Evolutionary conservation across 2,888 invertebrate genomes (phyloP).

Genomic region (Sesamia inferens): DNA sequence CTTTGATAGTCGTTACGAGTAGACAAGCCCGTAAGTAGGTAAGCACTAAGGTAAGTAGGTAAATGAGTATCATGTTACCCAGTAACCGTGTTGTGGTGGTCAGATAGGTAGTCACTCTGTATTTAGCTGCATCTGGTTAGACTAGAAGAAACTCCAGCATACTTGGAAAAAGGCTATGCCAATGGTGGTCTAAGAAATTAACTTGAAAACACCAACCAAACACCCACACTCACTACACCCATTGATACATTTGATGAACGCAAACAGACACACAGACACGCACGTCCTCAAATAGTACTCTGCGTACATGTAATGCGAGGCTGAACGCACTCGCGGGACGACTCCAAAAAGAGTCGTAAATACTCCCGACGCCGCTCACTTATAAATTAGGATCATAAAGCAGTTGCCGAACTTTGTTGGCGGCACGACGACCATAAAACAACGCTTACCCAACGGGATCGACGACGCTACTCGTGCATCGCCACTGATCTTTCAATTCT

Average conservation of each 20-base stretch:
- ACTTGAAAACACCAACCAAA: constrained; percentile 2
- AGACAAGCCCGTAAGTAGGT: neutral
- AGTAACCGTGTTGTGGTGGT: neutral
- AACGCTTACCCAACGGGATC: constrained; percentile 83
- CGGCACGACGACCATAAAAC: constrained; percentile 88
- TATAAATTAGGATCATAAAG: constrained; percentile 90
- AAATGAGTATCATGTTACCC: neutral
- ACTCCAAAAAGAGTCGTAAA: constrained; percentile 87
- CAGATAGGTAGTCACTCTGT: neutral
- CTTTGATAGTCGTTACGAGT: neutral
- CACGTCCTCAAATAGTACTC: constrained; percentile 39
- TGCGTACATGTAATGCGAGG: constrained; percentile 60
- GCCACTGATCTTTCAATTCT: constrained; percentile 82
- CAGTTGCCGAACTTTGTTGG: constrained; percentile 89
- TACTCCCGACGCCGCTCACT: constrained; percentile 87
- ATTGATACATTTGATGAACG: constrained; percentile 36
- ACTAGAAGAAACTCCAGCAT: neutral
- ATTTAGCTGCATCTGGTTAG: neutral
- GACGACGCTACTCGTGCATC: constrained; percentile 69
- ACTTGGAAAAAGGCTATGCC: neutral
- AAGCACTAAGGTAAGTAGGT: too few relatives aligned
- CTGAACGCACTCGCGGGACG: constrained; percentile 86
- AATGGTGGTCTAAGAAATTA: neutral
- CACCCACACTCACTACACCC: constrained; percentile 3
- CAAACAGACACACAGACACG: constrained; percentile 8